Conservation (phyloP, 2,888 invertebrate genomes). For the Drosophila macrospina region DNA sequence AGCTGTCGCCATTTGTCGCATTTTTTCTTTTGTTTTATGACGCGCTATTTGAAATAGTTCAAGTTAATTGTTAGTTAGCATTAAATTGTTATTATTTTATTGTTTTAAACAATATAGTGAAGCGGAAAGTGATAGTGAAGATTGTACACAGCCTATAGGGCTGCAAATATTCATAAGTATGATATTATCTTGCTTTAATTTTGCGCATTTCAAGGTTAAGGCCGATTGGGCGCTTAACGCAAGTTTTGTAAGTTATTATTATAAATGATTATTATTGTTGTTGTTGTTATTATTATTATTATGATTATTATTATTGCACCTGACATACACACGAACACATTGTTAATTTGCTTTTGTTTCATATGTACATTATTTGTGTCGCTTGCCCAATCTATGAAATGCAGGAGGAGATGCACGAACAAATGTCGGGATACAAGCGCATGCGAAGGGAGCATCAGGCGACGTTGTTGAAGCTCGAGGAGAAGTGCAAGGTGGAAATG, state of each 20-base stretch:
- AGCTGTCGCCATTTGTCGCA: slow-evolving; percentile 25
- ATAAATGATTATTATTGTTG: slow-evolving; percentile 52
- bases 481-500: slow-evolving; percentile 98
- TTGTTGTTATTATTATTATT: slow-evolving; percentile 9
- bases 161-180: slow-evolving; percentile 30
- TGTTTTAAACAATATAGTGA: slow-evolving; percentile 7
- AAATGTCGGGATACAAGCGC: slow-evolving; percentile 99
- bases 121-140: background rate
- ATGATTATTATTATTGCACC: slow-evolving; percentile 18
- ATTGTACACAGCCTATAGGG: background rate
- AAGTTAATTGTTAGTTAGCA: slow-evolving; percentile 28
- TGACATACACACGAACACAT: slow-evolving; percentile 21
- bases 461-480: slow-evolving; percentile 96
- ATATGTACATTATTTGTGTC: slow-evolving; percentile 50
- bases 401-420: slow-evolving; percentile 98
- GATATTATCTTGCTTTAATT: slow-evolving; percentile 44
- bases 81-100: slow-evolving; percentile 23
- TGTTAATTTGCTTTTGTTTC: slow-evolving; percentile 47
- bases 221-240: slow-evolving; percentile 50
- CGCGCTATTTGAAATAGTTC: slow-evolving; percentile 25
- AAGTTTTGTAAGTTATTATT: slow-evolving; percentile 36
- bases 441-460: slow-evolving; percentile 99
- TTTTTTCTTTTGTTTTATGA: slow-evolving; percentile 44
- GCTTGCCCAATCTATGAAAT: slow-evolving; percentile 23
- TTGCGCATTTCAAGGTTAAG: slow-evolving; percentile 58